Conservation (phyloP, 2,888 invertebrate species). For the Cistogaster globosa region DNA sequence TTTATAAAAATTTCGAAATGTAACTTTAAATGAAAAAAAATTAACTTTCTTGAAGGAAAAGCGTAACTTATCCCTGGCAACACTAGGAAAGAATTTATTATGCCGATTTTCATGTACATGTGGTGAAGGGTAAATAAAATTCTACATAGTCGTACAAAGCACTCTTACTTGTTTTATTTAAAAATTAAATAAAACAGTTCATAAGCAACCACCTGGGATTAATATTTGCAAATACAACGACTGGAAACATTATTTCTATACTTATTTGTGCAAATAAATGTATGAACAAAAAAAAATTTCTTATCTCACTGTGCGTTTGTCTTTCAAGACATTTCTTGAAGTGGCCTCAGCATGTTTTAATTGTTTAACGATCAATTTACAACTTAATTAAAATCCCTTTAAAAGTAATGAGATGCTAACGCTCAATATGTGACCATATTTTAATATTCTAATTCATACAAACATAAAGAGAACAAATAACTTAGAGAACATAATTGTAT, state of each 20-base stretch:
- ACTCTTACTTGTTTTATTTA: too few species aligned
- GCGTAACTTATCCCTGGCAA: too few species aligned
- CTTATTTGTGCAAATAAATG: not conserved
- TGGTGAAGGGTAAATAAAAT: too few species aligned
- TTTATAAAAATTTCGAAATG: too few species aligned
- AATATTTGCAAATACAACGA: not conserved
- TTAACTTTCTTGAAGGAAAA: too few species aligned
- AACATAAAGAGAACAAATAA: not conserved
- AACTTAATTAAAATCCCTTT: slow-evolving; percentile 81
- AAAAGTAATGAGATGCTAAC: slow-evolving; percentile 79
- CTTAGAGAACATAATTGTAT: not conserved
- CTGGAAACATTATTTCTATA: not conserved
- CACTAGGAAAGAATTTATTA: too few species aligned
- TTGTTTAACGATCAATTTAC: slow-evolving; percentile 80
- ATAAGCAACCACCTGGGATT: not conserved
- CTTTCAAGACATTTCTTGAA: slow-evolving; percentile 13
- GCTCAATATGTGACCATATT: slow-evolving; percentile 33
- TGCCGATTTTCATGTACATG: too few species aligned
- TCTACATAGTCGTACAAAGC: too few species aligned
- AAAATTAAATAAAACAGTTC: not conserved
- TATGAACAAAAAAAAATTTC: not conserved
- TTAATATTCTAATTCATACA: slow-evolving; percentile 31
- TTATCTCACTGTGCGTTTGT: not conserved
- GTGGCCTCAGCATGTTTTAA: slow-evolving; percentile 57
- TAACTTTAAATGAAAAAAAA: too few species aligned